Evolutionary conservation across 2,888 invertebrate species (phyloP).

Genomic region (Drosophila quasianomalipes): DNA sequence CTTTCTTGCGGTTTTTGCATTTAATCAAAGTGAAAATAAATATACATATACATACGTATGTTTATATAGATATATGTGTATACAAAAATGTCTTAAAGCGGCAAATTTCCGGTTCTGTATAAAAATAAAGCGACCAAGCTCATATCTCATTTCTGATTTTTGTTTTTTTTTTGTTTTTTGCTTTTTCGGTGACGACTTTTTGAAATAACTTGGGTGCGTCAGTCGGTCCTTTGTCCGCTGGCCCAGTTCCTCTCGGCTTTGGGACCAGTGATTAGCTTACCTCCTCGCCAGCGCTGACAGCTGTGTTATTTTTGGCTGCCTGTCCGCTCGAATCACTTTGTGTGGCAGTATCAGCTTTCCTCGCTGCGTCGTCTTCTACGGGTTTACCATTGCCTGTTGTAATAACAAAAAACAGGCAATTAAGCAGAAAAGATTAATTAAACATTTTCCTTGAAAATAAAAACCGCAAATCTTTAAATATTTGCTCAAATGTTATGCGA

Average conservation of each 20-base stretch:
- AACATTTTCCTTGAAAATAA: conserved; percentile 4
- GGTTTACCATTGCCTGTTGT: conserved; percentile 66
- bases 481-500: conserved; percentile 28
- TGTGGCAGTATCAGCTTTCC: conserved; percentile 53
- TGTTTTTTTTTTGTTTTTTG: neutral
- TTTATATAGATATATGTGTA: conserved; percentile 46
- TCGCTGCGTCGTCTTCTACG: conserved; percentile 33
- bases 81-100: conserved; percentile 39
- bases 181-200: conserved; percentile 12
- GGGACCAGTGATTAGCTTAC: conserved; percentile 48
- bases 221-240: conserved; percentile 37
- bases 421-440: conserved; percentile 51
- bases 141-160: conserved; percentile 49
- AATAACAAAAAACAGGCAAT: conserved; percentile 44
- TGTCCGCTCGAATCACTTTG: conserved; percentile 61
- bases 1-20: conserved; percentile 68
- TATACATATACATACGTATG: neutral
- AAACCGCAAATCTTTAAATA: conserved; percentile 22
- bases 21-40: conserved; percentile 79
- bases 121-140: conserved; percentile 59
- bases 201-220: conserved; percentile 43
- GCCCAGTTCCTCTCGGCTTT: conserved; percentile 45
- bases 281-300: conserved; percentile 66
- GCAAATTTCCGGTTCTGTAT: conserved; percentile 75
- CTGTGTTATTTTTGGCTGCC: conserved; percentile 63